Evolutionary conservation across 2,113 vertebrate species (phyloP).

Genomic region (Apodemus sylvaticus): DNA sequence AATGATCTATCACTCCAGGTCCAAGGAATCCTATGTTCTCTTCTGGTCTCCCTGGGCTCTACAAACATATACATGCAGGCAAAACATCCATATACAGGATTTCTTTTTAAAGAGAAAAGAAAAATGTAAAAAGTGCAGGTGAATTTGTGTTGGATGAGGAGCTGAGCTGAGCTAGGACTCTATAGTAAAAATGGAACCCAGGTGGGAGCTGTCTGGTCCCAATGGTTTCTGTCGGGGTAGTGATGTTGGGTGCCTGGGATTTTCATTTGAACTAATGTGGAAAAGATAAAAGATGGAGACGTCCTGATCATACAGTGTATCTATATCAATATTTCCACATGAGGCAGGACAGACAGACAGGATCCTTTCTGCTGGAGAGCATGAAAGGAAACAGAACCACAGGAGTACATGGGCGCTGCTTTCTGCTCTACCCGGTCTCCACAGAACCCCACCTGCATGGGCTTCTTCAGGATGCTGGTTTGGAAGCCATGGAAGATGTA

Average conservation of each 20-base stretch:
- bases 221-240: rapidly evolving
- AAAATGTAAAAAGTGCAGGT: not conserved
- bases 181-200: not conserved
- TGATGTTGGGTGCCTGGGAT: not conserved
- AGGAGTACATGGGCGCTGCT: rapidly evolving
- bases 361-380: not conserved
- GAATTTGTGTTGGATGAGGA: not conserved
- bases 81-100: not conserved
- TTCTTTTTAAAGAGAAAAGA: too few species aligned
- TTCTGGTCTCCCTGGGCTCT: not conserved
- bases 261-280: not conserved
- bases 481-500: slow-evolving; percentile 92
- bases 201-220: not conserved
- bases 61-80: not conserved
- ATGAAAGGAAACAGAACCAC: not conserved
- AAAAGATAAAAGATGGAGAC: not conserved
- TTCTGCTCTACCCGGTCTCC: rapidly evolving
- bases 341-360: not conserved
- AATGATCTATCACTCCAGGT: not conserved
- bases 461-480: slow-evolving; percentile 89
- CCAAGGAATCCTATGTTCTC: not conserved
- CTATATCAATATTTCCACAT: not conserved
- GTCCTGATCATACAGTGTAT: not conserved
- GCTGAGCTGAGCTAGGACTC: not conserved
- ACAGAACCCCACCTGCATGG: slow-evolving; percentile 90